phyloP scores from a whole-genome alignment of 2,797 vertebrate species.

The Margarornis squamiger region DNA sequence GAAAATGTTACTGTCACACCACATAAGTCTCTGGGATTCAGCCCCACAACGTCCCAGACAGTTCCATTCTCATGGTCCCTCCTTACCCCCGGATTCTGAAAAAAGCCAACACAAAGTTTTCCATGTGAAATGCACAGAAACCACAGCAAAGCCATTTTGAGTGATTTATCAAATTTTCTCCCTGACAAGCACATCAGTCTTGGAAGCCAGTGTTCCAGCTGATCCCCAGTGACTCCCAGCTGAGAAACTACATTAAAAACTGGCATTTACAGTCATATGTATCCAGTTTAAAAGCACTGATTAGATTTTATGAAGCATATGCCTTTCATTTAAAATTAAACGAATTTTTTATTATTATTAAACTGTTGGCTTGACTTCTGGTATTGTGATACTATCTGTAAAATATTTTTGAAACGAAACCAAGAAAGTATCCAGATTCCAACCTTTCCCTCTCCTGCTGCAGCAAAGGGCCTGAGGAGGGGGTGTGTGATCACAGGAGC shows the following conservation, averaged over 20 bases:
- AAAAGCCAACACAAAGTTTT: slow-evolving; percentile 36
- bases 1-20: background rate
- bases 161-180: slow-evolving; percentile 56
- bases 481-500: background rate
- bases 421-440: slow-evolving; percentile 22
- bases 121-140: slow-evolving; percentile 66
- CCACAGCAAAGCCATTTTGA: slow-evolving; percentile 64
- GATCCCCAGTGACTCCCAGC: slow-evolving; percentile 41
- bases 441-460: background rate
- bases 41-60: slow-evolving; percentile 64
- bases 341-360: background rate
- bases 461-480: background rate
- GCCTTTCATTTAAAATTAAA: slow-evolving; percentile 56
- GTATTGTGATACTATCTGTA: slow-evolving; percentile 3
- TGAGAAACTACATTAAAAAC: slow-evolving; percentile 27
- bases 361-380: background rate
- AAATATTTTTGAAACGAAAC: slow-evolving; percentile 20
- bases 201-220: slow-evolving; percentile 4
- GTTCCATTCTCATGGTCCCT: slow-evolving; percentile 62
- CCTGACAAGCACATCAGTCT: slow-evolving; percentile 52
- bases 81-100: slow-evolving; percentile 57
- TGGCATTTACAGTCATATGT: slow-evolving; percentile 35
- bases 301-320: slow-evolving; percentile 47
- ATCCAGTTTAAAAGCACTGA: slow-evolving; percentile 48
- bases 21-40: slow-evolving; percentile 35